These are phyloP conservation scores for Gymnoscelis rufifasciata DNA, from an alignment of 2,888 invertebrate species.

Conservation along the genomic window DNA sequence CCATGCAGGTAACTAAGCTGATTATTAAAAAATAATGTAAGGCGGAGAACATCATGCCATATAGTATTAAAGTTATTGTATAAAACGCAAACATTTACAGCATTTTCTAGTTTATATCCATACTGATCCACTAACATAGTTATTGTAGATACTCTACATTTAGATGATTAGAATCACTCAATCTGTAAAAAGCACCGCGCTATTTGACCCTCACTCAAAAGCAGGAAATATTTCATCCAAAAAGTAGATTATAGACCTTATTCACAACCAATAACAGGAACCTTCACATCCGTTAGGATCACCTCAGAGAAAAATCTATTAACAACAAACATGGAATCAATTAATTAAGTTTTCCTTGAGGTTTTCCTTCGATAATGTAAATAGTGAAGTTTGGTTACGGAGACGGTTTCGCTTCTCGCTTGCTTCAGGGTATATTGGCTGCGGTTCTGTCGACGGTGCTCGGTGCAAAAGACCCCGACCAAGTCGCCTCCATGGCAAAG, in stretches of 20 bases:
- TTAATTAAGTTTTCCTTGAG: constrained; percentile 45
- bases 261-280: constrained; percentile 60
- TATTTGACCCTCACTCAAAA: constrained; percentile 61
- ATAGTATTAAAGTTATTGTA: constrained; percentile 35
- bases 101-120: constrained; percentile 43
- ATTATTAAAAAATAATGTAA: constrained; percentile 17
- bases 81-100: constrained; percentile 33
- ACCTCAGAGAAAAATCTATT: constrained; percentile 47
- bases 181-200: constrained; percentile 63
- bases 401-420: constrained; percentile 78
- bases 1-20: constrained; percentile 86
- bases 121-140: constrained; percentile 70
- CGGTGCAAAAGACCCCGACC: constrained; percentile 94
- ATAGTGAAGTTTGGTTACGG: constrained; percentile 77
- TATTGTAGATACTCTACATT: constrained; percentile 59
- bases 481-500: constrained; percentile 95
- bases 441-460: constrained; percentile 94
- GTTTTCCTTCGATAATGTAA: constrained; percentile 60
- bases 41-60: constrained; percentile 26
- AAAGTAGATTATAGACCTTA: constrained; percentile 53
- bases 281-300: constrained; percentile 49
- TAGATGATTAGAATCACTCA: constrained; percentile 47
- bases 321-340: neutral
- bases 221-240: constrained; percentile 49
- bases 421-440: constrained; percentile 93